Evolutionary conservation across 1,140 invertebrate species (phyloP).

Genomic region (Mylabris phalerata): DNA sequence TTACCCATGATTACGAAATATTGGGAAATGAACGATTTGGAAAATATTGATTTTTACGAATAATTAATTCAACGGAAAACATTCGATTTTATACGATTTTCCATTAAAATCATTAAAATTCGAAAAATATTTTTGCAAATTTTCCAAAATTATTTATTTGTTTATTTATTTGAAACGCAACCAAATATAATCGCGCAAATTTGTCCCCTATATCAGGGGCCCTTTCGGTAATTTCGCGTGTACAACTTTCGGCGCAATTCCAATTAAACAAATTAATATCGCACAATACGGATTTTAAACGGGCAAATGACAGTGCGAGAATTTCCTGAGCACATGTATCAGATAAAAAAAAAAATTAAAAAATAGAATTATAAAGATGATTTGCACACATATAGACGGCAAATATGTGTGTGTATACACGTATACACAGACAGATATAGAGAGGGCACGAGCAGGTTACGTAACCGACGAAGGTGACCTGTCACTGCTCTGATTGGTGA

Average conservation of each 20-base stretch:
- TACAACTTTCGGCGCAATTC: no score
- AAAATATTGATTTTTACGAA: no score
- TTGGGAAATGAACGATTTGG: constrained; percentile 2
- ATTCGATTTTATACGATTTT: no score
- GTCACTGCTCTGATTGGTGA: constrained; percentile 41
- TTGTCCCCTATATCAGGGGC: no score
- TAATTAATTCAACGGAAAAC: no score
- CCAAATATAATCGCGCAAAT: neutral
- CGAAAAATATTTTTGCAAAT: no score
- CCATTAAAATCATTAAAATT: no score
- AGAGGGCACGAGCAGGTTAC: constrained; percentile 29
- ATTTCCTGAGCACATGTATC: constrained; percentile 18
- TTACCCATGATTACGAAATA: constrained; percentile 1
- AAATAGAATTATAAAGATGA: no score
- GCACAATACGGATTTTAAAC: neutral
- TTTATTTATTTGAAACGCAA: constrained; percentile 23
- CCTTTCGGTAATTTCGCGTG: no score
- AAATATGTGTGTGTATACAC: no score
- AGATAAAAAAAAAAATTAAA: constrained; percentile 12
- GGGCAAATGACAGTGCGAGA: constrained; percentile 11
- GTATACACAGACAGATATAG: neutral
- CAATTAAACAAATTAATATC: no score
- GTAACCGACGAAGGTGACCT: constrained; percentile 40
- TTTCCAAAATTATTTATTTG: neutral
- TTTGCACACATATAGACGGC: no score